Conservation (phyloP, 2,797 vertebrate species). For the Sebastes vulpes region DNA sequence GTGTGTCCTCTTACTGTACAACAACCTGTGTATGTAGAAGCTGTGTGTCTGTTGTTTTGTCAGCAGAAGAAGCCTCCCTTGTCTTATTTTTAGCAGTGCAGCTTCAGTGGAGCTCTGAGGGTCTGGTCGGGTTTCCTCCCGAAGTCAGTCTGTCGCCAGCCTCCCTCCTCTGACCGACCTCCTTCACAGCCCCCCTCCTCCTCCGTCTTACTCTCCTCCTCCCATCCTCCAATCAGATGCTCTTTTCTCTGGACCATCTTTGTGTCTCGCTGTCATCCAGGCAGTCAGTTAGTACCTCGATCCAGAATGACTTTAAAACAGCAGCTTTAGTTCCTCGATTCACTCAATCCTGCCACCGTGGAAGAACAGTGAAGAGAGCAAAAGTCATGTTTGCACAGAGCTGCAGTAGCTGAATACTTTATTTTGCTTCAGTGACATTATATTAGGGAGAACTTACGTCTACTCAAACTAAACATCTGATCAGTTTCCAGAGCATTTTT, state of each 20-base stretch:
- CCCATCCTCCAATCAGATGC: neutral
- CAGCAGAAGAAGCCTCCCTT: constrained; percentile 81
- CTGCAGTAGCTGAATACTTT: neutral
- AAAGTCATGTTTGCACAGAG: neutral
- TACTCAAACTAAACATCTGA: neutral
- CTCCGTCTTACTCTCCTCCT: constrained; percentile 23
- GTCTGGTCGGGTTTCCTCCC: constrained; percentile 84
- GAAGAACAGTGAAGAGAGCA: neutral
- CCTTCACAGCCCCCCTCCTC: constrained; percentile 12
- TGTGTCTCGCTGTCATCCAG: neutral
- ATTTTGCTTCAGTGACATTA: neutral
- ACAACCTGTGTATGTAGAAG: constrained; percentile 53
- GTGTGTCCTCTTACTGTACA: constrained; percentile 52
- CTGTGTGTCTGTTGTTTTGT: constrained; percentile 74
- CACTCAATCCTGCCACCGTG: neutral
- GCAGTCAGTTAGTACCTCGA: neutral
- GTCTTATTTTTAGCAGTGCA: constrained; percentile 84
- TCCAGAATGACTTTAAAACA: neutral
- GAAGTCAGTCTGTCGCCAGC: constrained; percentile 84
- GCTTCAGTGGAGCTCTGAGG: constrained; percentile 74
- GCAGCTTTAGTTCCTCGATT: neutral
- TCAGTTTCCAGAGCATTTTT: neutral
- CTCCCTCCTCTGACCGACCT: constrained; percentile 36
- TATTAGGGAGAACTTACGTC: neutral
- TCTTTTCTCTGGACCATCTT: neutral